These are phyloP conservation scores for Silurus meridionalis DNA, from an alignment of 2,113 vertebrate species.

Conservation along the genomic window DNA sequence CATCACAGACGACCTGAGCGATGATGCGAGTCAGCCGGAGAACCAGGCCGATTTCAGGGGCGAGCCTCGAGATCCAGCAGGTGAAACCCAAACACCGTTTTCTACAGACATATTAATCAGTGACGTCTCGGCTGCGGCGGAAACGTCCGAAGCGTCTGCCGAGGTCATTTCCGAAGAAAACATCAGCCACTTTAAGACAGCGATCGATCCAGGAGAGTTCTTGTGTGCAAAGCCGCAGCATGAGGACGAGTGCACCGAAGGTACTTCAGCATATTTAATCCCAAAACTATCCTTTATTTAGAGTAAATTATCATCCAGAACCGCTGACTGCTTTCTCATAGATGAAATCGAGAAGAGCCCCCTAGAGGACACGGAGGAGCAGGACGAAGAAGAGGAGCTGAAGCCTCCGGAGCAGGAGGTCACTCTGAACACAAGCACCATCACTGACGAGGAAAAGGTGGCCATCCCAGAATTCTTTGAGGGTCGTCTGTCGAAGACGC, in stretches of 20 bases:
- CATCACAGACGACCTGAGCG: conserved; percentile 84
- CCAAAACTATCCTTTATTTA: neutral
- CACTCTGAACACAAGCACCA: conserved; percentile 77
- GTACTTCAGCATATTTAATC: conserved; percentile 6
- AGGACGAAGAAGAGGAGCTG: conserved; percentile 79
- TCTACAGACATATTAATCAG: neutral
- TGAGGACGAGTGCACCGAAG: conserved; percentile 33
- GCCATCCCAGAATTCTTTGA: conserved; percentile 98
- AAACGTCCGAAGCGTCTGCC: neutral
- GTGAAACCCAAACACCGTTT: neutral
- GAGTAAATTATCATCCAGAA: too few relatives aligned
- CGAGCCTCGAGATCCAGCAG: conserved; percentile 21
- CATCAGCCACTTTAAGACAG: neutral
- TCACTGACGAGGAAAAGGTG: conserved; percentile 94
- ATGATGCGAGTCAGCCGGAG: conserved; percentile 42
- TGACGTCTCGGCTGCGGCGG: neutral
- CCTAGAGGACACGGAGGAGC: conserved; percentile 45
- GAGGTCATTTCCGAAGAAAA: neutral
- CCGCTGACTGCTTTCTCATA: conserved; percentile 1
- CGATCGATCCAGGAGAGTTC: conserved; percentile 14
- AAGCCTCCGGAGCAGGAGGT: conserved; percentile 89
- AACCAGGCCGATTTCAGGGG: conserved; percentile 18
- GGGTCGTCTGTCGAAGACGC: conserved; percentile 92
- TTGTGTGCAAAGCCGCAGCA: neutral
- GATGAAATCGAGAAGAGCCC: conserved; percentile 41